Base-by-base conservation (phyloP, 2,797 vertebrate genomes). In the Urocyon cinereoargenteus region DNA sequence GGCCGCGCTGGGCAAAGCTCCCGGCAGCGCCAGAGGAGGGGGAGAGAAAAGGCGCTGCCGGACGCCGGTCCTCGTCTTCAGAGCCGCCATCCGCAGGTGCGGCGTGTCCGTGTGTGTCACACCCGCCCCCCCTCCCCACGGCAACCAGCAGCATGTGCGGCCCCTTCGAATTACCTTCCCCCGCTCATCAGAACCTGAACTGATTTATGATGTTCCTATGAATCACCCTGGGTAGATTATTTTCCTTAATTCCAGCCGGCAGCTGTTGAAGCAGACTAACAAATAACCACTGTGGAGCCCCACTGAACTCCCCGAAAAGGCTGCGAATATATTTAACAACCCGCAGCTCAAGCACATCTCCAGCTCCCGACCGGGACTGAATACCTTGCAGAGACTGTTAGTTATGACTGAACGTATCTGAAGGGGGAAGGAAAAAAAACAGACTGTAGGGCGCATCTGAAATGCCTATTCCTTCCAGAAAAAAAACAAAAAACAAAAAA, bases 301-400 rank as follows among this genome's bases (percentile, higher is more conserved):
- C 95, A 93, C 36, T 72, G 81, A 98, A 93, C 75, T 97, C 89
- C 72, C 62, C 19, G 64, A 97, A 98, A 98, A 95, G 83, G 83
- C 73, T 97, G 90, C 96, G 98, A 98, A 98, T 97, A 97, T 86
- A 98, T 86, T 97, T 98, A 98, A 98, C 96, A 97, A 97, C 86
- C 64, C 95, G 92, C 66, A 98, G 95, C 90, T 98, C 85, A 98
- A 98, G 98, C 73, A 96, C 62, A 96, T 96, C 97, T 91, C 96
- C 70, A 94, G 88, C 87, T 98, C 97, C 94, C 97, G 96, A 62
- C 79, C 3, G 15, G 51, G 51, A 94, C 1, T 77, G 82, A 98
- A 96, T 59, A 86, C 31, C 92, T 97, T 98, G 95, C 97, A 97
- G 87, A 98, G 96, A 96, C 28, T 81, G 93, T 97, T 95, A 94